Conservation (phyloP, 2,888 invertebrate genomes). For the Phoronis australis region DNA sequence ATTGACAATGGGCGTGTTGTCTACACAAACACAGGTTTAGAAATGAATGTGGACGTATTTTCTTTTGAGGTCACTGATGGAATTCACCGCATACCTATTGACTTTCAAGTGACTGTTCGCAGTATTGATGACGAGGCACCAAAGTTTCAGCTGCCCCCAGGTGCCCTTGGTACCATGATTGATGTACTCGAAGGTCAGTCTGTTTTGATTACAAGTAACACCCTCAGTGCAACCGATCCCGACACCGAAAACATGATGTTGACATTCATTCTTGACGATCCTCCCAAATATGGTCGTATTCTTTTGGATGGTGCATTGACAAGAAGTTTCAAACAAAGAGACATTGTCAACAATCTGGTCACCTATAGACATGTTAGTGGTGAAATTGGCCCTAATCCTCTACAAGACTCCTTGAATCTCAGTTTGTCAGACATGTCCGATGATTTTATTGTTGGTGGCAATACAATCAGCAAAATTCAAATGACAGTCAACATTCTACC, state of each 20-base stretch:
- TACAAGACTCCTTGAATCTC: conserved; percentile 39
- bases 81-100: conserved; percentile 42
- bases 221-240: conserved; percentile 34
- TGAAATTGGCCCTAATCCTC: conserved; percentile 36
- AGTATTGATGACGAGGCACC: conserved; percentile 43
- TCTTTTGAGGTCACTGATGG: conserved; percentile 49
- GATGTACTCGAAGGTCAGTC: conserved; percentile 35
- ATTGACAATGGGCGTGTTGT: conserved; percentile 32
- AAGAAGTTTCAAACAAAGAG: conserved; percentile 41
- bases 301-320: conserved; percentile 24
- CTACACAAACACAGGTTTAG: conserved; percentile 40
- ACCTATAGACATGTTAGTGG: conserved; percentile 41
- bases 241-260: conserved; percentile 38
- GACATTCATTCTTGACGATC: conserved; percentile 31
- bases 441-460: conserved; percentile 32
- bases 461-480: conserved; percentile 28
- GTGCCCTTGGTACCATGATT: conserved; percentile 26
- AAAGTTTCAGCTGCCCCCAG: conserved; percentile 23
- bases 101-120: conserved; percentile 34
- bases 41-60: conserved; percentile 38
- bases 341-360: conserved; percentile 31
- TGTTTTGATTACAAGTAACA: conserved; percentile 24
- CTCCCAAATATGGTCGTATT: conserved; percentile 35
- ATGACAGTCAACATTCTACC: conserved; percentile 40
- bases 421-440: conserved; percentile 35